A percentile compares a stretch with the other conserved stretches of the same genome.
Evolutionary conservation across 2,797 vertebrate species (phyloP).

Genomic region (Sebastes taczanowskii): DNA sequence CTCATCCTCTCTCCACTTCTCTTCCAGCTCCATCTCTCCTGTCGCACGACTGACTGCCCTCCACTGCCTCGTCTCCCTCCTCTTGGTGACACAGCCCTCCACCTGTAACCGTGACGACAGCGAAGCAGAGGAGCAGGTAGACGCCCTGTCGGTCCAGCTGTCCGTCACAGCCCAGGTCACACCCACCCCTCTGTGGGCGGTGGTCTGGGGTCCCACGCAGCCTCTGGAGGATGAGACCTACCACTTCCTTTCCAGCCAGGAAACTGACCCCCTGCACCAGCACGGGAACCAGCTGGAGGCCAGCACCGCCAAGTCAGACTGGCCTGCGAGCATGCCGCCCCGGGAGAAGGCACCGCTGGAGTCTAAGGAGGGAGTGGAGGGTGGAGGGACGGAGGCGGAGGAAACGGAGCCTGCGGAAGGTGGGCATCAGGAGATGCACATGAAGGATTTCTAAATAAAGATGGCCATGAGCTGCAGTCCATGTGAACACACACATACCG

Average conservation of each 20-base stretch:
- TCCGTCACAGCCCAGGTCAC: constrained; percentile 82
- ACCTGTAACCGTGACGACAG: constrained; percentile 78
- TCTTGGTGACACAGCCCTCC: constrained; percentile 76
- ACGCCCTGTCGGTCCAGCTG: constrained; percentile 73
- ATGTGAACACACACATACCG: constrained; percentile 43
- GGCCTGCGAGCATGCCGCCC: constrained; percentile 70
- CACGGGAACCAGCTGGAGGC: constrained; percentile 53
- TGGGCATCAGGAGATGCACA: constrained; percentile 66
- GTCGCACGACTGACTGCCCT: constrained; percentile 78
- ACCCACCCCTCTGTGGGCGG: constrained; percentile 85
- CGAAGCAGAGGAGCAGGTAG: constrained; percentile 73
- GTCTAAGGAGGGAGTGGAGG: constrained; percentile 60
- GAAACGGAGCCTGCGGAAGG: constrained; percentile 81
- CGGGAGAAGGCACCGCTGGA: constrained; percentile 62
- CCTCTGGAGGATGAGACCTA: constrained; percentile 83
- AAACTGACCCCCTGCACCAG: constrained; percentile 67
- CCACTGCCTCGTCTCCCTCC: constrained; percentile 74
- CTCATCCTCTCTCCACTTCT: constrained; percentile 51
- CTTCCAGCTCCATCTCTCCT: constrained; percentile 84
- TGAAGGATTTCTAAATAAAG: constrained; percentile 72
- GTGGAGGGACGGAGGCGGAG: constrained; percentile 70
- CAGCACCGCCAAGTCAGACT: constrained; percentile 61
- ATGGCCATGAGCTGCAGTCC: constrained; percentile 45
- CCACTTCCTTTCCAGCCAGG: constrained; percentile 81
- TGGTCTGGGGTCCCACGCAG: constrained; percentile 86